phyloP scores from a whole-genome alignment of 2,797 vertebrate species.

The Arrhamphus sclerolepis region DNA sequence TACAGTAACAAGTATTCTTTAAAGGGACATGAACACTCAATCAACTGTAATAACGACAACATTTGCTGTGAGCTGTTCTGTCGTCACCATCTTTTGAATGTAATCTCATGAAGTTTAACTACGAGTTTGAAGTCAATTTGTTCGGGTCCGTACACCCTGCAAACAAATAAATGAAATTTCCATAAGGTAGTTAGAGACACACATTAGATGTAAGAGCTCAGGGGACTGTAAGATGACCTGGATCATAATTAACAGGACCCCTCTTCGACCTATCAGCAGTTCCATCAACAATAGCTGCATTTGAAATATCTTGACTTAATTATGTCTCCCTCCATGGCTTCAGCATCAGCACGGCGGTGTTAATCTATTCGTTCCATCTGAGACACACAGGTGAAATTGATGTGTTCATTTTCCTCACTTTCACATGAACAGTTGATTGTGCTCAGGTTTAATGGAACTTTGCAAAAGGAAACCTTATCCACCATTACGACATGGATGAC shows the following conservation, averaged over 20 bases:
- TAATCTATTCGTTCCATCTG: neutral
- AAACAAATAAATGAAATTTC: conserved; percentile 32
- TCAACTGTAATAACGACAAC: neutral
- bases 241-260: conserved; percentile 27
- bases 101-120: conserved; percentile 26
- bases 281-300: conserved; percentile 24
- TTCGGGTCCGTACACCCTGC: conserved; percentile 27
- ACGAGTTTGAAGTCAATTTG: conserved; percentile 30
- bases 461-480: too few relatives aligned
- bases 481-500: too few relatives aligned
- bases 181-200: conserved; percentile 19
- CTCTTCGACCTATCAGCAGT: conserved; percentile 9
- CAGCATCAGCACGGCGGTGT: neutral
- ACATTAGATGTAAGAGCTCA: conserved; percentile 24
- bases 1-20: too few relatives aligned
- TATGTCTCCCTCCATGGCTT: conserved; percentile 3
- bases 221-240: conserved; percentile 27
- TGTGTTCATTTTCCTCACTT: too few relatives aligned
- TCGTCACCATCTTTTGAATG: conserved; percentile 21
- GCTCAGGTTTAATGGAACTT: too few relatives aligned
- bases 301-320: conserved; percentile 27
- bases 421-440: too few relatives aligned
- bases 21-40: too few relatives aligned
- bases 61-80: conserved; percentile 11
- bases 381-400: too few relatives aligned